Evolutionary conservation across 2,888 invertebrate species (phyloP), one percentile per base, ranked within the genome.

Genomic region (Trissolcus brochymenae): DNA sequence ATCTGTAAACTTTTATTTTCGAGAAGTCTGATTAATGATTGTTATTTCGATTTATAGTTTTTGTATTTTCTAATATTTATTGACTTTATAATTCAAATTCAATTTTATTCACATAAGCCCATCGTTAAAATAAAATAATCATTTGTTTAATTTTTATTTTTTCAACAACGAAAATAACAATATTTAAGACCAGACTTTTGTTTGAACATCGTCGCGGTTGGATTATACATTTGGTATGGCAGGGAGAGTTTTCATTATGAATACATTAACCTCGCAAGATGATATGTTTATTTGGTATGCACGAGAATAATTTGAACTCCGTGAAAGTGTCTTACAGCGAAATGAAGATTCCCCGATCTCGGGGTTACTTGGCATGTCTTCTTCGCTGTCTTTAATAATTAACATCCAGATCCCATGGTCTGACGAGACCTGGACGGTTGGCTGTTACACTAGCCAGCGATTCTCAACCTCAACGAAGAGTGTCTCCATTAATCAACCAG

Each of bases 251-350:
- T 78, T 70, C 68, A 78, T 78, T 73, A 78, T 72, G 68, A 70
- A 78, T 78, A 67, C 65, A 74, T 71, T 71, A 74, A 66, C 57
- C 65, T 57, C 65, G 68, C 65, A 68, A 56, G 75, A 64, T 73
- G 76, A 75, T 72, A 77, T 70, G 72, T 68, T 73, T 72, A 77
- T 73, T 70, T 76, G 73, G 67, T 76, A 79, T 76, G 77, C 76
- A 73, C 75, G 67, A 67, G 75, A 79, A 78, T 79, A 79, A 79
- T 78, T 76, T 72, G 68, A 71, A 57, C 65, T 76, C 77, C 79
- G 80, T 73, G 82, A 81, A 82, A 82, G 82, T 81, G 83, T 83
- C 82, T 83, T 73, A 70, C 66, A 79, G 78, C 81, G 77, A 80
- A 80, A 82, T 76, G 79, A 77, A 71, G 81, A 81, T 80, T 82